Base-by-base conservation (phyloP, 2,797 vertebrate genomes). In the Dendrocincla tyrannina region DNA sequence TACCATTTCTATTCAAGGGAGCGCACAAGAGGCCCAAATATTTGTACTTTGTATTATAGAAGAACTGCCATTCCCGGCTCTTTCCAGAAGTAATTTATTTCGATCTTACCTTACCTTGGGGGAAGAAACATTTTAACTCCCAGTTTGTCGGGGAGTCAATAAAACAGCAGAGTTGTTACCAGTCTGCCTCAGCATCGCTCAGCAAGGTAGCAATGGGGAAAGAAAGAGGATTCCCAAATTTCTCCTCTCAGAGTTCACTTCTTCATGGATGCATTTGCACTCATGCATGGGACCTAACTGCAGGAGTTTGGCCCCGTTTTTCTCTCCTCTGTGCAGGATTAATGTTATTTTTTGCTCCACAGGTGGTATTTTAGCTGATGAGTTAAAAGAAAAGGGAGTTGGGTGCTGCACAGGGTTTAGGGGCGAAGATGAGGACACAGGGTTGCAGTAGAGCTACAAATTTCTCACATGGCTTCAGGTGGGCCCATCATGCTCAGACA, bases 1-100 rank as follows among this genome's bases (percentile, higher is more conserved):
- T 47, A 42, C 63, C 67, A 90, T 96, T 96, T 96, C 74, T 94
- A 96, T 96, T 97, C 94, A 94, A 90, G 64, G 83, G 55, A 96
- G 91, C 0, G 0, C 52, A 82, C 2, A 7, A 60, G 46, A 95
- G 41, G 74, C 77, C 77, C 93, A 95, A 93, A 96, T 95, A 95
- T 96, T 96, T 96, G 94, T 67, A 95, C 82, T 94, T 91, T n/a
- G 90, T 95, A 82, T 95, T 94, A 96, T 0, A 93, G 88, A 86
- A 86, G 76, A 91, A 74, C 80, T 85, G 88, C 70, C 63, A 85
- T 88, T 84, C 93, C 60, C 0, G 0, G 44, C 55, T 96, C 93
- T 94, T 90, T 87, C 58, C 74, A 87, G 64, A 93, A 91, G 74
- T 91, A 91, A 95, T 95, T 96, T 86, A 92, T 96, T 96, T 96